These are phyloP conservation scores for Coleophora deauratella DNA, from an alignment of 2,888 invertebrate species.

Conservation along the genomic window DNA sequence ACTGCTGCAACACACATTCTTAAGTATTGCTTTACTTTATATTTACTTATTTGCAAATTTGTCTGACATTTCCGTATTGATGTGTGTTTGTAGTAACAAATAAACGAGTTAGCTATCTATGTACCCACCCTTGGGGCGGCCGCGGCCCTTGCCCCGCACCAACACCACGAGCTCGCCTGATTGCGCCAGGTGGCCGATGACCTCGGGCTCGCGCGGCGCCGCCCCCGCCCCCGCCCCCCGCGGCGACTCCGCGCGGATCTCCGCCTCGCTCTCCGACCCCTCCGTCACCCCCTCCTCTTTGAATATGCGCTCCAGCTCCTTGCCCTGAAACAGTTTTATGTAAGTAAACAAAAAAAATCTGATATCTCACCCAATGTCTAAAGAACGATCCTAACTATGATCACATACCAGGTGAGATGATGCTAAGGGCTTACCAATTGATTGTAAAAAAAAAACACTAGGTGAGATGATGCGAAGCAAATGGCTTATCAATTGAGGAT, in stretches of 20 bases:
- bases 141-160: conserved; percentile 70
- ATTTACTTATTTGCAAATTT: background rate
- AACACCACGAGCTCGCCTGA: conserved; percentile 78
- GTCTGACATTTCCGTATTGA: no score
- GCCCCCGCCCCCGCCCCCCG: conserved; percentile 22
- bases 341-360: no score
- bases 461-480: no score
- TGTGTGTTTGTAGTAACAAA: no score
- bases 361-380: no score
- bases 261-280: conserved; percentile 68
- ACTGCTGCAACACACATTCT: background rate
- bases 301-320: conserved; percentile 82
- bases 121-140: conserved; percentile 63
- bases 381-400: no score
- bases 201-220: conserved; percentile 54
- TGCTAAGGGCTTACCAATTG: no score
- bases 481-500: no score
- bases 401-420: no score
- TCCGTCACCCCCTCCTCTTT: conserved; percentile 82
- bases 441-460: no score
- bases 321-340: conserved; percentile 79
- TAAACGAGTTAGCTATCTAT: background rate
- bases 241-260: conserved; percentile 19
- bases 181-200: conserved; percentile 80
- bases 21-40: background rate